phyloP scores from a whole-genome alignment of 2,888 invertebrate species.

The Kryphioiulus occultus region DNA sequence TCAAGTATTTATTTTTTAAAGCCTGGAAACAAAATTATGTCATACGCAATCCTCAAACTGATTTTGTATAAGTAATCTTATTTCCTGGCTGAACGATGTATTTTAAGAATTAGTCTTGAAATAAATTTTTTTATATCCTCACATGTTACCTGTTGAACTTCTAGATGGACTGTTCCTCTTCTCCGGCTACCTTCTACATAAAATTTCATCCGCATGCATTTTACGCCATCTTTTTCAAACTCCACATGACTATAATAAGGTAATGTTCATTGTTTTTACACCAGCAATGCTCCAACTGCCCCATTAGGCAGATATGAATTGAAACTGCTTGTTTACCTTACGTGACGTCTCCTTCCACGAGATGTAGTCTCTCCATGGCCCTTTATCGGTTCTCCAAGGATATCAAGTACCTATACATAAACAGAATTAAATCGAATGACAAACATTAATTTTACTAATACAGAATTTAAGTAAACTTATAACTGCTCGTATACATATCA shows the following conservation, averaged over 20 bases:
- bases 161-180: slow-evolving; percentile 84
- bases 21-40: too few species aligned
- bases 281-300: neutral
- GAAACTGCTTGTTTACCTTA: slow-evolving; percentile 66
- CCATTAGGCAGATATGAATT: neutral
- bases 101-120: too few species aligned
- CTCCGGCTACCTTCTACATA: slow-evolving; percentile 84
- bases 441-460: neutral
- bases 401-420: slow-evolving; percentile 68
- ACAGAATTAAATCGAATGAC: neutral
- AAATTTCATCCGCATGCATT: slow-evolving; percentile 88
- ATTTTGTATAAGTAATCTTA: too few species aligned
- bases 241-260: slow-evolving; percentile 70
- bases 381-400: slow-evolving; percentile 88
- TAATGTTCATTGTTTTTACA: neutral
- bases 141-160: slow-evolving; percentile 84
- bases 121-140: too few species aligned
- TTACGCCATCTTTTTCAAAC: slow-evolving; percentile 77
- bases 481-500: neutral
- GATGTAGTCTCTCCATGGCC: slow-evolving; percentile 87
- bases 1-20: slow-evolving; percentile 48
- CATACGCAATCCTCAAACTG: too few species aligned
- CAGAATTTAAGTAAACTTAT: neutral
- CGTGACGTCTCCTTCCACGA: slow-evolving; percentile 82
- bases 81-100: too few species aligned